These are phyloP conservation scores for Mythimna pallens DNA, from an alignment of 2,888 invertebrate species.

Conservation along the genomic window DNA sequence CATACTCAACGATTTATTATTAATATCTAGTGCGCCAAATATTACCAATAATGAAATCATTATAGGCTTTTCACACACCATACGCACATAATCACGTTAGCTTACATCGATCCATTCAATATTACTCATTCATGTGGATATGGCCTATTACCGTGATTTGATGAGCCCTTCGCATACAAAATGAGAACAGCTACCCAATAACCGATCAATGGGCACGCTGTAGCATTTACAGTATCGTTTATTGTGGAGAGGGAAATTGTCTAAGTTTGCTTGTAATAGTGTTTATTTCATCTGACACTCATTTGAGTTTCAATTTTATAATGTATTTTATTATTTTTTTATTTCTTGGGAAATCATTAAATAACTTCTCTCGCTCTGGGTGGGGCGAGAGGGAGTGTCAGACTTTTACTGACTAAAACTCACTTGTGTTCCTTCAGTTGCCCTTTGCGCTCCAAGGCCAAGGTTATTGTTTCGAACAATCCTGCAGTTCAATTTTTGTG, in stretches of 20 bases:
- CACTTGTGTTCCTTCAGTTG: too few relatives aligned
- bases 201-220: constrained; percentile 8
- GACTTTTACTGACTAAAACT: too few relatives aligned
- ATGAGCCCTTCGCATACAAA: constrained; percentile 24
- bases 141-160: constrained; percentile 40
- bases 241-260: constrained; percentile 12
- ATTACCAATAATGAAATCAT: background rate
- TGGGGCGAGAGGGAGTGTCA: too few relatives aligned
- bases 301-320: too few relatives aligned
- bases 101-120: constrained; percentile 17
- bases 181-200: constrained; percentile 35
- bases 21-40: background rate
- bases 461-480: too few relatives aligned
- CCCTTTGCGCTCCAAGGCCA: too few relatives aligned
- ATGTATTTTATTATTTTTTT: too few relatives aligned
- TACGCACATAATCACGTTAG: background rate
- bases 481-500: too few relatives aligned
- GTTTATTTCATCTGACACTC: background rate
- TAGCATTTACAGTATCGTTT: constrained; percentile 14
- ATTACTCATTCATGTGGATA: constrained; percentile 10
- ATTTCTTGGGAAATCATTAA: too few relatives aligned
- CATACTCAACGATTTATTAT: too few relatives aligned
- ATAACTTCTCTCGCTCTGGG: too few relatives aligned
- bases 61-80: background rate
- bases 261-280: background rate